These are phyloP conservation scores for Neelides folsomi DNA, from an alignment of 2,888 invertebrate species.

Conservation along the genomic window DNA sequence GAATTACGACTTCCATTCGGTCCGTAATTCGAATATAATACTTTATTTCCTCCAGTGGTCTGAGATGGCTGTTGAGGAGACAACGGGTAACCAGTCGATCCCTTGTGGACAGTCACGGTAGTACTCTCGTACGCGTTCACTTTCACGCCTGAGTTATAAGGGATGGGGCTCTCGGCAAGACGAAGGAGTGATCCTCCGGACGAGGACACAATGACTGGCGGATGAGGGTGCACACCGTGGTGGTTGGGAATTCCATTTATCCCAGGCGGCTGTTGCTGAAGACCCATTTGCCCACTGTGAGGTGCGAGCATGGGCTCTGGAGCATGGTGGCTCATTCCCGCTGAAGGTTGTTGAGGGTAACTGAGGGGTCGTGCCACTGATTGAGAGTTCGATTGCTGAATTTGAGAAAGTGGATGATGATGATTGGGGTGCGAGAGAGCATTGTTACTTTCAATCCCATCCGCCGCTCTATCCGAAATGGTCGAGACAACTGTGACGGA, in stretches of 20 bases:
- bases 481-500: conserved; percentile 10
- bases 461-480: conserved; percentile 20
- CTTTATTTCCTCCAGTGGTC: conserved; percentile 3
- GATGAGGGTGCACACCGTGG: conserved; percentile 7
- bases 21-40: conserved; percentile 13
- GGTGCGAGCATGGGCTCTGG: conserved; percentile 2
- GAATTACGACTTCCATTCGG: conserved; percentile 13
- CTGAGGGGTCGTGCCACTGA: neutral
- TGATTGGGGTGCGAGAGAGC: conserved; percentile 36
- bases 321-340: neutral
- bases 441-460: conserved; percentile 25
- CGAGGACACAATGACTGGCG: neutral
- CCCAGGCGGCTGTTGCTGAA: conserved; percentile 46
- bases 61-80: neutral
- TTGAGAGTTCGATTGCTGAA: conserved; percentile 33
- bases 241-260: conserved; percentile 43
- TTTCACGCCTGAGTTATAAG: too few species aligned
- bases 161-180: too few species aligned
- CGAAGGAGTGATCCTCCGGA: neutral
- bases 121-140: too few species aligned
- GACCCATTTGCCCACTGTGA: conserved; percentile 38
- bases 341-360: neutral
- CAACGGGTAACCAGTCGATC: too few species aligned
- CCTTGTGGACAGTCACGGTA: too few species aligned
- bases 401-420: conserved; percentile 31